Conservation (phyloP, 1,140 invertebrate genomes). For the Ostrea denselamellosa region DNA sequence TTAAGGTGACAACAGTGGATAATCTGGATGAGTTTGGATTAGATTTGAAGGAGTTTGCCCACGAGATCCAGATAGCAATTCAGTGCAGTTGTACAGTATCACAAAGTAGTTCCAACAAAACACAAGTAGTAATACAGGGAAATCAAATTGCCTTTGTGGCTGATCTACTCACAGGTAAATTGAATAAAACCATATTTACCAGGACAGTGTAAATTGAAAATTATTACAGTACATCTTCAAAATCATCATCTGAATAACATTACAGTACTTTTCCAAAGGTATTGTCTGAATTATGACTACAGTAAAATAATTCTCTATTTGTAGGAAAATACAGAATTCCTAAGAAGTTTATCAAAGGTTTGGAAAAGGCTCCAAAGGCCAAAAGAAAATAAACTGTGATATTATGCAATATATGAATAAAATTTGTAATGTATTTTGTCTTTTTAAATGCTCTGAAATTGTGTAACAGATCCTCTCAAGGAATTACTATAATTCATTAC, state of each 20-base stretch:
- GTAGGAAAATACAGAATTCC: constrained; percentile 76
- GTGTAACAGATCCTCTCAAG: too few relatives aligned
- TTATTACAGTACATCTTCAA: neutral
- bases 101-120: constrained; percentile 84
- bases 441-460: neutral
- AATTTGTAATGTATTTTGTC: neutral
- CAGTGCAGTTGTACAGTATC: constrained; percentile 91
- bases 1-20: constrained; percentile 90
- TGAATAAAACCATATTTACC: neutral
- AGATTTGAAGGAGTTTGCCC: constrained; percentile 87
- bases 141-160: constrained; percentile 91
- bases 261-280: neutral
- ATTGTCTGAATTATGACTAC: neutral
- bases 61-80: constrained; percentile 89
- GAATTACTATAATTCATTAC: too few relatives aligned
- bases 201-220: too few relatives aligned
- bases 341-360: constrained; percentile 75
- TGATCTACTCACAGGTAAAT: constrained; percentile 85
- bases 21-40: constrained; percentile 93
- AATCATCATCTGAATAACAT: neutral
- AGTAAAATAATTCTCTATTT: constrained; percentile 51
- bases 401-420: neutral
- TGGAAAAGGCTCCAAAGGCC: constrained; percentile 74
- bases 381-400: constrained; percentile 50
- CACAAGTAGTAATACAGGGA: constrained; percentile 92